Percentiles rank a stretch among this genome's conserved stretches.
Conservation (phyloP, 2,113 vertebrate genomes). For the Sceloporus tristichus region DNA sequence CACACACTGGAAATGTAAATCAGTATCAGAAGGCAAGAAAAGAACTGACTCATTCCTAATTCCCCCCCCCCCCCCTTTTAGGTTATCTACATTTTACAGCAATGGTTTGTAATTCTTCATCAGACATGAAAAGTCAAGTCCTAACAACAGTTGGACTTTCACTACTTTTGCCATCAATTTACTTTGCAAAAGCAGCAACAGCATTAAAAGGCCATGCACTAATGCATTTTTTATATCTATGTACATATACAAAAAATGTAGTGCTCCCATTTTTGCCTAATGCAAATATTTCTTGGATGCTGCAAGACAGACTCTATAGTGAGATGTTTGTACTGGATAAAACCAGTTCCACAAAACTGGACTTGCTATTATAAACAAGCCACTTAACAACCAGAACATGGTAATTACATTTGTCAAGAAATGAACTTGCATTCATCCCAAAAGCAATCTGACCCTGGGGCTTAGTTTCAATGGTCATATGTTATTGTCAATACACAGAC, state of each 20-base stretch:
- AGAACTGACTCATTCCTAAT: not conserved
- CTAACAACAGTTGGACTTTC: slow-evolving; percentile 4
- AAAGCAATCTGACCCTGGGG: not conserved
- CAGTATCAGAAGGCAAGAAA: not conserved
- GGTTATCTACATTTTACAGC: not conserved
- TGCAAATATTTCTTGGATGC: slow-evolving; percentile 8
- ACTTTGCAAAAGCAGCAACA: slow-evolving; percentile 22
- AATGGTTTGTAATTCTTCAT: not conserved
- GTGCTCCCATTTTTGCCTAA: not conserved
- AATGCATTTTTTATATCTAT: not conserved
- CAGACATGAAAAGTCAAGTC: slow-evolving; percentile 20
- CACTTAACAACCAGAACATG: not conserved
- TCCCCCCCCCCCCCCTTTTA: not conserved
- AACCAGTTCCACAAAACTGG: not conserved
- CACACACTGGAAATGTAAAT: not conserved
- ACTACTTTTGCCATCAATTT: not conserved
- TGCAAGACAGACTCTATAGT: not conserved
- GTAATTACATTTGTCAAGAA: slow-evolving; percentile 12
- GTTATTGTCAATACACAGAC: slow-evolving; percentile 9
- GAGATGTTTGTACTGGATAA: not conserved
- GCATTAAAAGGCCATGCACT: not conserved
- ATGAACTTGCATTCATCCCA: slow-evolving; percentile 4
- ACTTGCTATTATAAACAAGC: not conserved
- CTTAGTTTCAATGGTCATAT: not conserved
- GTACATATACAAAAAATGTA: not conserved